Evolutionary conservation across 1,140 invertebrate genomes (phyloP).

Genomic region (Harpegnathos saltator): DNA sequence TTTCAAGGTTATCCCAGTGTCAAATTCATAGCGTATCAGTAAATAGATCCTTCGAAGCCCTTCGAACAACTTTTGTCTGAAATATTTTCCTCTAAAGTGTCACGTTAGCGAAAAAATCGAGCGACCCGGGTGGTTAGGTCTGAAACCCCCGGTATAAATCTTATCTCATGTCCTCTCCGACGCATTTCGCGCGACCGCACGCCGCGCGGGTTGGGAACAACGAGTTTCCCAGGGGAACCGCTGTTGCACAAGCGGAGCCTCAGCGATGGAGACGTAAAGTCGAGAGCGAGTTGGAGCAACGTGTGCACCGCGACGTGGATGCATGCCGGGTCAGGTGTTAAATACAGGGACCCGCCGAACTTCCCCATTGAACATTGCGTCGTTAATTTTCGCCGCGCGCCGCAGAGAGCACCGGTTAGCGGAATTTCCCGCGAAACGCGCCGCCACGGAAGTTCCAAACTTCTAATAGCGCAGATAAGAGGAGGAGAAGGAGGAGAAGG

Average conservation of each 20-base stretch:
- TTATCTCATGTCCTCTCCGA: not conserved
- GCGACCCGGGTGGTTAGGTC: too few species aligned
- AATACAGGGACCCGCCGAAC: slow-evolving; percentile 12
- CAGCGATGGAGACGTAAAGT: slow-evolving; percentile 2
- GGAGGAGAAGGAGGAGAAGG: too few species aligned
- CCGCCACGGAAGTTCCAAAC: slow-evolving; percentile 25
- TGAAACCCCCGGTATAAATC: too few species aligned
- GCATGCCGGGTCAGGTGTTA: slow-evolving; percentile 16
- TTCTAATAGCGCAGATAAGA: slow-evolving; percentile 38
- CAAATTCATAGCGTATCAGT: too few species aligned
- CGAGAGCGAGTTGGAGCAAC: slow-evolving; percentile 34
- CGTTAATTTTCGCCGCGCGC: slow-evolving; percentile 40
- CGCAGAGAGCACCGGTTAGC: slow-evolving; percentile 17
- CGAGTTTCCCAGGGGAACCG: not conserved
- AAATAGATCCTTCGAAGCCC: too few species aligned
- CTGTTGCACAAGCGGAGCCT: not conserved
- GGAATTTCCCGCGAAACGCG: slow-evolving; percentile 17
- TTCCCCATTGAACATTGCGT: slow-evolving; percentile 21
- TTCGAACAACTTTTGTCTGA: too few species aligned
- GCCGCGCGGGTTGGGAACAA: not conserved
- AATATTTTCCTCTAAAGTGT: too few species aligned
- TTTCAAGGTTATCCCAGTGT: too few species aligned
- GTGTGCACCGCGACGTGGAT: slow-evolving; percentile 10
- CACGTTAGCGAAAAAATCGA: too few species aligned
- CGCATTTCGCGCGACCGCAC: not conserved